A percentile compares a stretch with the other conserved stretches of the same genome.
Conservation (phyloP, 2,888 invertebrate genomes). For the Metopia argyrocephala region DNA sequence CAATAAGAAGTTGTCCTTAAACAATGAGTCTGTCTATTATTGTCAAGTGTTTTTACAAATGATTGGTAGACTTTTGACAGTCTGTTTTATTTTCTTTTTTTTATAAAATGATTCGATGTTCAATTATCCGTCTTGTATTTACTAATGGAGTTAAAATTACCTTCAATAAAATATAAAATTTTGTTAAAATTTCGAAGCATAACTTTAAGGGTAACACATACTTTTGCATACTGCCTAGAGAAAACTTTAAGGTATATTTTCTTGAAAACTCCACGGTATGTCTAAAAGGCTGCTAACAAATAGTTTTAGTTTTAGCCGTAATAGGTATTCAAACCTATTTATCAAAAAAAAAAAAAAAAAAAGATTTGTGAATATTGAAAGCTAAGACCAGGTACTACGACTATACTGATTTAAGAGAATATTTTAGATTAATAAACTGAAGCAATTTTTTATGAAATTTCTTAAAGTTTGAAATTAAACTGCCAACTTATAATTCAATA, state of each 20-base stretch:
- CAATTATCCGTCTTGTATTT: neutral
- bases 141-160: neutral
- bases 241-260: neutral
- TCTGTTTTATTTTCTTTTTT: conserved; percentile 6
- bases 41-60: conserved; percentile 67
- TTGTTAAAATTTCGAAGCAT: conserved; percentile 31
- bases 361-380: too few species aligned
- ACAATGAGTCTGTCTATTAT: conserved; percentile 65
- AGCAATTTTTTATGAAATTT: too few species aligned
- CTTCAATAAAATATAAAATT: conserved; percentile 9
- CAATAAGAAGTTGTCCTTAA: conserved; percentile 60
- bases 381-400: too few species aligned
- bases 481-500: too few species aligned
- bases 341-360: too few species aligned
- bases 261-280: neutral
- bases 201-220: conserved; percentile 24
- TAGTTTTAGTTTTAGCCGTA: too few species aligned
- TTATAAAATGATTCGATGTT: neutral
- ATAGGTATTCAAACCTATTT: too few species aligned
- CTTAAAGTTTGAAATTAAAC: too few species aligned
- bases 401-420: too few species aligned
- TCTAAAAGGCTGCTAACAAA: too few species aligned
- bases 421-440: too few species aligned
- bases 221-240: too few species aligned
- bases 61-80: conserved; percentile 67